Evolutionary conservation across 1,140 invertebrate species (phyloP).

Genomic region (Xylocopa sonorina): DNA sequence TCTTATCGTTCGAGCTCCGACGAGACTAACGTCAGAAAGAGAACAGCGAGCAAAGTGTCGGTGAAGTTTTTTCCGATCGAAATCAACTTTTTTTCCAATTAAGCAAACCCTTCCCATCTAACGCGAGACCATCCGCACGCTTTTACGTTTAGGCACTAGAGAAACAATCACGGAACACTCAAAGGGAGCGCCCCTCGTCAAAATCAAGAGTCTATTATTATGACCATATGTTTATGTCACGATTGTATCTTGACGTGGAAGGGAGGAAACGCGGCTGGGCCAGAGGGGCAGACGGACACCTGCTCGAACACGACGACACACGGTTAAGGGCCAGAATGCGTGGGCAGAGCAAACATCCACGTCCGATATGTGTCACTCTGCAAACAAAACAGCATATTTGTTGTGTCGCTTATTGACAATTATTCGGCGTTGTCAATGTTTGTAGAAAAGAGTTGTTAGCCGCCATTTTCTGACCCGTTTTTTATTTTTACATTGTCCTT

Average conservation of each 20-base stretch:
- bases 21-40: neutral
- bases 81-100: constrained; percentile 46
- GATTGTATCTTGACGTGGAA: constrained; percentile 77
- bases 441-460: neutral
- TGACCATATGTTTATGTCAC: constrained; percentile 79
- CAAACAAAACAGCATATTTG: constrained; percentile 57
- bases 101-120: constrained; percentile 26
- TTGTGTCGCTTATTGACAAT: constrained; percentile 23
- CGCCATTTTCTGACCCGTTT: neutral
- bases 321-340: constrained; percentile 46
- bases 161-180: constrained; percentile 76
- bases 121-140: constrained; percentile 15
- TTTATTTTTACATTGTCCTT: neutral
- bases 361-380: constrained; percentile 67
- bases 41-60: neutral
- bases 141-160: constrained; percentile 55
- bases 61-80: neutral
- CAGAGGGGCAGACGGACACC: constrained; percentile 68
- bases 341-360: constrained; percentile 57
- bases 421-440: constrained; percentile 14
- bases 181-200: constrained; percentile 73
- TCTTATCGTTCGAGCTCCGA: neutral
- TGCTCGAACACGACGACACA: constrained; percentile 65
- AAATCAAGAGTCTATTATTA: constrained; percentile 82
- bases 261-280: constrained; percentile 47